A percentile compares a stretch with the other conserved stretches of the same genome.
Conservation (phyloP, 1,140 invertebrate genomes). For the Caenorhabditis brenneri region DNA sequence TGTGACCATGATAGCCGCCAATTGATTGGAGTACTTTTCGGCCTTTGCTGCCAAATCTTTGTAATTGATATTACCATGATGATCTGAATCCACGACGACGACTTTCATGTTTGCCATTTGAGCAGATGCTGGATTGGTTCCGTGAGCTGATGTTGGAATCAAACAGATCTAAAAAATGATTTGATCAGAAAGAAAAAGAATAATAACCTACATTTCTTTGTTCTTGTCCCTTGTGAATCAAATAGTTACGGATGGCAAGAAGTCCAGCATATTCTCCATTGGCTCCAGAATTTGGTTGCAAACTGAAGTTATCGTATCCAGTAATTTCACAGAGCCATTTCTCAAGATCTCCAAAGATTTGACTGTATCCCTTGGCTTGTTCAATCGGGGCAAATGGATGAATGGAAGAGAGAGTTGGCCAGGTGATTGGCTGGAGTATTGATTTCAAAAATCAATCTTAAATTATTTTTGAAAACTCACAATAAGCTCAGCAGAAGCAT, state of each 20-base stretch:
- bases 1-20: slow-evolving; percentile 97
- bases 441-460: not conserved
- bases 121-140: slow-evolving; percentile 97
- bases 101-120: slow-evolving; percentile 98
- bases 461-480: not conserved
- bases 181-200: no score
- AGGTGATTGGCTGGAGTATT: slow-evolving; percentile 78
- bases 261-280: slow-evolving; percentile 98
- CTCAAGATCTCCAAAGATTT: slow-evolving; percentile 84
- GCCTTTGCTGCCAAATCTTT: slow-evolving; percentile 83
- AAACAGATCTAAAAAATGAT: slow-evolving; percentile 80
- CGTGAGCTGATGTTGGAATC: slow-evolving; percentile 96
- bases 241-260: slow-evolving; percentile 90
- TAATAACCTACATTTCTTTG: slow-evolving; percentile 83
- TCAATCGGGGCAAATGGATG: slow-evolving; percentile 93
- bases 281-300: slow-evolving; percentile 79
- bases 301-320: slow-evolving; percentile 82
- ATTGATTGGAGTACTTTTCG: slow-evolving; percentile 81
- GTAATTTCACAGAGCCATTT: slow-evolving; percentile 93
- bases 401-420: slow-evolving; percentile 87
- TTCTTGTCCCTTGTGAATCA: slow-evolving; percentile 82
- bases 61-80: slow-evolving; percentile 89
- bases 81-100: slow-evolving; percentile 83
- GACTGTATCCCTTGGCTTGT: slow-evolving; percentile 87
- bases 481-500: slow-evolving; percentile 96